Evolutionary conservation across 2,888 invertebrate species (phyloP), one percentile per base, ranked within the genome.

Genomic region (Lobophora halterata): DNA sequence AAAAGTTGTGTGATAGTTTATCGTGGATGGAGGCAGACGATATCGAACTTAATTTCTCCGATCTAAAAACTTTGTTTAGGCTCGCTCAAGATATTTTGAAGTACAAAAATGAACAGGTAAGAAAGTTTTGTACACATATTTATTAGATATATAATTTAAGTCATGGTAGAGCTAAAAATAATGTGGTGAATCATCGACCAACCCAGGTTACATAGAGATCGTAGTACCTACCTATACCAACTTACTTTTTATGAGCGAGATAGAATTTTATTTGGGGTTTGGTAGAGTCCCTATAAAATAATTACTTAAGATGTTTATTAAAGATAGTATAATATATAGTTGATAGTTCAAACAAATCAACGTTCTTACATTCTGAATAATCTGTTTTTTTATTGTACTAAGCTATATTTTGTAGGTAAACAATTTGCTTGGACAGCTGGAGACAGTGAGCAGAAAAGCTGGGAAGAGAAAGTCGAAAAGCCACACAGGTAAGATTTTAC

Each of bases 81-180:
- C 69, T 92, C 2, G 80, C 90, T n/a, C 92, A 92, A 66, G 92
- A 92, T 73, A 88, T 92, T 55, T 65, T 93, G 26, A 91, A 91
- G 60, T 90, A 89, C 52, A 93, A 92, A 79, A 90, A 89, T 43
- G 92, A 92, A 74, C 92, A 93, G 88, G 91, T 91, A 79, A 56
- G 48, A n/a, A n/a, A n/a, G n/a, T n/a, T n/a, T n/a, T n/a, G n/a
- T 26, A 19, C 2, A 2, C 2, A 12, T 18, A 17, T 2, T n/a
- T 4, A 25, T 30, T 6, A 21, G 25, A n/a, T n/a, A n/a, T n/a
- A n/a, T n/a, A n/a, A n/a, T n/a, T n/a, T n/a, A n/a, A n/a, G n/a
- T n/a, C n/a, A n/a, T n/a, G n/a, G n/a, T n/a, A n/a, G n/a, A n/a
- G n/a, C n/a, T n/a, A n/a, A n/a, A n/a, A n/a, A n/a, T n/a, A n/a